phyloP scores from a whole-genome alignment of 2,888 invertebrate species.

The Fragum sueziense region DNA sequence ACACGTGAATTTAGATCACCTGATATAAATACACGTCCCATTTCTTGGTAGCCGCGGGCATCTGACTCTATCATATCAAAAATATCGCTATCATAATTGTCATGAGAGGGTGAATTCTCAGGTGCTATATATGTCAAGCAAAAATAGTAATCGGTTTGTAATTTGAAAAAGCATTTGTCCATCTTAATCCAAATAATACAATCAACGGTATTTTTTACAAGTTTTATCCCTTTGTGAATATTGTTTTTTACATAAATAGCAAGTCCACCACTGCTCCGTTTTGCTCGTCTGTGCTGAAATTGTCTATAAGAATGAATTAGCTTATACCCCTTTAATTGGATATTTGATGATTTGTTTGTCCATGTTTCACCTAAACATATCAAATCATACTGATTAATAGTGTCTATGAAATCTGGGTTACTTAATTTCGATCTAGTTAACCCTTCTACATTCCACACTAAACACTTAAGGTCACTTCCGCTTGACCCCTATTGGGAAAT shows the following conservation, averaged over 20 bases:
- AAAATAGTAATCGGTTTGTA: background rate
- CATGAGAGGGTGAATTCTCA: background rate
- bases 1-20: background rate
- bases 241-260: too few relatives aligned
- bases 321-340: background rate
- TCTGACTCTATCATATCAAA: background rate
- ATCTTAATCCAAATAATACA: background rate
- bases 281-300: background rate
- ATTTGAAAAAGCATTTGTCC: background rate
- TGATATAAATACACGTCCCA: background rate
- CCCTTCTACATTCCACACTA: background rate
- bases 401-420: background rate
- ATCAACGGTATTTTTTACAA: background rate
- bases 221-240: background rate
- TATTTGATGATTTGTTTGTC: background rate
- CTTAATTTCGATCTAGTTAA: background rate
- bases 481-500: too few relatives aligned
- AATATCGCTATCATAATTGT: background rate
- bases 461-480: background rate
- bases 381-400: background rate
- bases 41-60: background rate
- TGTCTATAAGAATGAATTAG: slow-evolving; percentile 1
- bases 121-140: slow-evolving; percentile 3
- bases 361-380: slow-evolving; percentile 9
- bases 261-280: background rate